Conservation (phyloP, 2,113 vertebrate species). For the Pluvianellus socialis region DNA sequence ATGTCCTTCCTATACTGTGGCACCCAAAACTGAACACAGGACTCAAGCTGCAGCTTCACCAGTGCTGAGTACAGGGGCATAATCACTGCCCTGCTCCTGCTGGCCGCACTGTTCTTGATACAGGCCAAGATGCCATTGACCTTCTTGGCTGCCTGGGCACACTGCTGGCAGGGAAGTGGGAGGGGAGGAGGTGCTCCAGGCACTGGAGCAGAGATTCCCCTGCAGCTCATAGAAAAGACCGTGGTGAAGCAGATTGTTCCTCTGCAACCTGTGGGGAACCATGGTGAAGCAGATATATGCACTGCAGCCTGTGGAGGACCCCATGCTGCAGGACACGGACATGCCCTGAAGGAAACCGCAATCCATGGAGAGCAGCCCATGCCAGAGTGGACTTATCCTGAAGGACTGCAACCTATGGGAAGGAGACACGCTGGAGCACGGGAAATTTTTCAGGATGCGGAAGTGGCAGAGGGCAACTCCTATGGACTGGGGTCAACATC, state of each 20-base stretch:
- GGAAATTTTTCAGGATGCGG: rapidly evolving
- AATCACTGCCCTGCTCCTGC: too few species aligned
- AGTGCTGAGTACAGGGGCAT: too few species aligned
- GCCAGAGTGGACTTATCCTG: background rate
- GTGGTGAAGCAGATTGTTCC: background rate
- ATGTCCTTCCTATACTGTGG: too few species aligned
- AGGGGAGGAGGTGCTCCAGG: background rate
- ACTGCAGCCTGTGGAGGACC: background rate
- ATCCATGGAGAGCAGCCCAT: background rate
- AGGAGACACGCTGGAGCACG: background rate
- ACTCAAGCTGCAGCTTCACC: too few species aligned
- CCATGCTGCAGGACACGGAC: background rate
- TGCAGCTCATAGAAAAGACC: background rate
- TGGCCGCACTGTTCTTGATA: too few species aligned
- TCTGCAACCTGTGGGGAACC: background rate
- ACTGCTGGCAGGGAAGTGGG: background rate
- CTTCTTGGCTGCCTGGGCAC: too few species aligned
- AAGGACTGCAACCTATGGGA: background rate
- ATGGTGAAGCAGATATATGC: background rate
- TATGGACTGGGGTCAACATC: background rate
- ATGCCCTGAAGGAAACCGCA: background rate
- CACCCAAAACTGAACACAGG: too few species aligned
- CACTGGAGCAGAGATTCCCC: background rate
- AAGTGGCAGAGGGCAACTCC: background rate
- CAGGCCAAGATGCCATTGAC: too few species aligned